Evolutionary conservation across 2,113 vertebrate species (phyloP).

Genomic region (Gymnarchus niloticus): DNA sequence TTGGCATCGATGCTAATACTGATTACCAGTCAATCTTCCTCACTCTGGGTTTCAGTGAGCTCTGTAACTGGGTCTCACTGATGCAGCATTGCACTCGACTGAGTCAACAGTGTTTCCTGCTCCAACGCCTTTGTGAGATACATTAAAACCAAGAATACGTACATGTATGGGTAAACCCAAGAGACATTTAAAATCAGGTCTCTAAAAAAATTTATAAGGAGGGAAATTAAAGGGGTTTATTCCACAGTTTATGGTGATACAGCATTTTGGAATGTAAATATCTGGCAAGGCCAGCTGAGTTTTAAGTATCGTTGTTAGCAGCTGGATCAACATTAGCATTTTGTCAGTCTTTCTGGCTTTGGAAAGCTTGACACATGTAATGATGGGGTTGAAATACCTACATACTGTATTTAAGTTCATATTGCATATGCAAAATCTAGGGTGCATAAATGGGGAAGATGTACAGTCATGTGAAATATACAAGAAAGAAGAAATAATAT

Average conservation of each 20-base stretch:
- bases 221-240: conserved; percentile 1
- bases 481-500: background rate
- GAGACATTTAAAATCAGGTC: background rate
- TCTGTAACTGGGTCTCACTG: background rate
- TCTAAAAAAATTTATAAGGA: background rate
- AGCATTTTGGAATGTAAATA: background rate
- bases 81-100: background rate
- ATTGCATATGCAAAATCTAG: background rate
- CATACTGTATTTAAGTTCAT: background rate
- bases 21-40: background rate
- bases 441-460: background rate
- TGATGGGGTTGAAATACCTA: background rate
- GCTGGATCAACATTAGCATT: background rate
- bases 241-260: background rate
- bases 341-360: background rate
- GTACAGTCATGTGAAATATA: background rate
- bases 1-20: background rate
- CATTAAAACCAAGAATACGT: background rate
- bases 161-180: background rate
- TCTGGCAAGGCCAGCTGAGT: background rate
- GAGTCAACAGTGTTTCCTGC: background rate
- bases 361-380: background rate
- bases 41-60: background rate
- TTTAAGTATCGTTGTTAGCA: background rate
- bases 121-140: background rate